Conservation (phyloP, 1,140 invertebrate species). For the Drosophila baimaii region DNA sequence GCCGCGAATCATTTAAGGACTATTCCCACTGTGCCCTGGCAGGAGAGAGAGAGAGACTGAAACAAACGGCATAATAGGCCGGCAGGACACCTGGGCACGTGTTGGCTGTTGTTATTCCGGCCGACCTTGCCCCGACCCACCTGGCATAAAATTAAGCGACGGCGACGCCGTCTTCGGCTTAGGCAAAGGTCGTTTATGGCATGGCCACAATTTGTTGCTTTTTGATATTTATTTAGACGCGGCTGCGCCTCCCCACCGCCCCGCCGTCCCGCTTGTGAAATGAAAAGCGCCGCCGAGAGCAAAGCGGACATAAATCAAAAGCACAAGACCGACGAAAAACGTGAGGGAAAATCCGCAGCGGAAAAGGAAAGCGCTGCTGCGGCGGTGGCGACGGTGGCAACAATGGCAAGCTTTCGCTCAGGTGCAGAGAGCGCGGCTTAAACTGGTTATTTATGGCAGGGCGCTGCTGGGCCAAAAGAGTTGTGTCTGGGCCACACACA, state of each 20-base stretch:
- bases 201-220: slow-evolving; percentile 76
- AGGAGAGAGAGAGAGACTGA: slow-evolving; percentile 4
- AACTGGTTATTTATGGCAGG: slow-evolving; percentile 72
- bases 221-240: slow-evolving; percentile 79
- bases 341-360: slow-evolving; percentile 53
- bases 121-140: slow-evolving; percentile 60
- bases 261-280: slow-evolving; percentile 58
- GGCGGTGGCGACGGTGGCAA: slow-evolving; percentile 35
- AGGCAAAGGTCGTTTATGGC: slow-evolving; percentile 50
- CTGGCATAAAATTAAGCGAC: slow-evolving; percentile 74
- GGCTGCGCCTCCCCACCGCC: too few relatives aligned
- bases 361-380: slow-evolving; percentile 43
- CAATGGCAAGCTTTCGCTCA: slow-evolving; percentile 46
- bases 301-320: slow-evolving; percentile 65
- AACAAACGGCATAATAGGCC: slow-evolving; percentile 60
- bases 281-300: slow-evolving; percentile 45
- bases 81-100: slow-evolving; percentile 64
- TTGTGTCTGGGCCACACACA: slow-evolving; percentile 35
- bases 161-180: slow-evolving; percentile 39
- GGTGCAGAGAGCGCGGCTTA: slow-evolving; percentile 61
- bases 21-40: slow-evolving; percentile 37
- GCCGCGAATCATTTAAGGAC: slow-evolving; percentile 2
- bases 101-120: slow-evolving; percentile 37
- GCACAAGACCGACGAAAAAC: slow-evolving; percentile 46
- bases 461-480: slow-evolving; percentile 27